Conservation (phyloP, 2,113 vertebrate species). For the Bucco capensis region DNA sequence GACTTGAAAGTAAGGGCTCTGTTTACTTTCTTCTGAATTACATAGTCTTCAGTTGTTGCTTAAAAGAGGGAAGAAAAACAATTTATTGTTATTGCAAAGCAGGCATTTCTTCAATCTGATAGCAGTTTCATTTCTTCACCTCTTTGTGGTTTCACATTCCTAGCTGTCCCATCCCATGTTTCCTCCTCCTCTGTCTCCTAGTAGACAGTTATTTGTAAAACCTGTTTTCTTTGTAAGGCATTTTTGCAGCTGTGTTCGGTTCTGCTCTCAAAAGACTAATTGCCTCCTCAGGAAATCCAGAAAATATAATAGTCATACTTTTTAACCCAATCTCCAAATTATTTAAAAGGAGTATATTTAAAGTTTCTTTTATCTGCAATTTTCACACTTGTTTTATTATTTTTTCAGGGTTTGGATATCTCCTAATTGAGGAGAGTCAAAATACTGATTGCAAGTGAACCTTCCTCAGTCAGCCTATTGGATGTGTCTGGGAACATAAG, state of each 20-base stretch:
- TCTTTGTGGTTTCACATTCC: background rate
- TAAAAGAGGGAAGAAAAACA: background rate
- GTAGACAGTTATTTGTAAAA: background rate
- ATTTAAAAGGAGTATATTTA: background rate
- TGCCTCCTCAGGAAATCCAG: background rate
- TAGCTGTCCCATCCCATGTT: background rate
- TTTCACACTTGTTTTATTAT: slow-evolving; percentile 8
- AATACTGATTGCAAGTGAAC: slow-evolving; percentile 1
- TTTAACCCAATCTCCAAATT: background rate
- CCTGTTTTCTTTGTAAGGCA: background rate
- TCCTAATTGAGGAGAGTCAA: slow-evolving; percentile 45
- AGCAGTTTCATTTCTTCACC: background rate
- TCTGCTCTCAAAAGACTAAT: background rate
- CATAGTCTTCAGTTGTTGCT: background rate
- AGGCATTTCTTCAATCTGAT: background rate
- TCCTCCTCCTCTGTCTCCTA: background rate
- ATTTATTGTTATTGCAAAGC: background rate
- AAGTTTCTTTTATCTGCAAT: background rate
- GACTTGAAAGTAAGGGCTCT: background rate
- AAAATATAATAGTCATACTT: background rate
- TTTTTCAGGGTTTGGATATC: slow-evolving; percentile 66
- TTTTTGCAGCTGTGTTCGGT: background rate
- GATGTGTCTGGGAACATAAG: slow-evolving; percentile 51
- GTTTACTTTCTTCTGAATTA: background rate
- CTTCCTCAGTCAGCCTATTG: slow-evolving; percentile 13